phyloP scores from a whole-genome alignment of 2,113 vertebrate genomes.

The Motacilla tschutschensis region DNA sequence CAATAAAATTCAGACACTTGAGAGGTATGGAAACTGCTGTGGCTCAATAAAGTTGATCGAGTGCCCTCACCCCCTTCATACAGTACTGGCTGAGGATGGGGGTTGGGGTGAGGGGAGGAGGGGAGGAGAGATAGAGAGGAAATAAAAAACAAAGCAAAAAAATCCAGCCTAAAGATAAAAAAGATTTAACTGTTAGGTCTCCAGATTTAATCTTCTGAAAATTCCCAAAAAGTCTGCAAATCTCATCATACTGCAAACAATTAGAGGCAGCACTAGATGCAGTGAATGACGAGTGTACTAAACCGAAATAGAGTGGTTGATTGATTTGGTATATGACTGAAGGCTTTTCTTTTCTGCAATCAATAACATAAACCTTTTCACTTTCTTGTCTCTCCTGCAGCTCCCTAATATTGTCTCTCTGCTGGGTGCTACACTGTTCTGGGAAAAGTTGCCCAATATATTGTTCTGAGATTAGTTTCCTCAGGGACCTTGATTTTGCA shows the following conservation, averaged over 20 bases:
- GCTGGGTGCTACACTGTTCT: neutral
- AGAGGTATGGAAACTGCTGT: slow-evolving; percentile 13
- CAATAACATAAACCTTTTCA: slow-evolving; percentile 29
- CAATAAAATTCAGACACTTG: slow-evolving; percentile 21
- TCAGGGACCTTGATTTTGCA: neutral
- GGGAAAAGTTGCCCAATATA: neutral
- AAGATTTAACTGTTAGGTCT: neutral
- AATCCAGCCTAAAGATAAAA: neutral
- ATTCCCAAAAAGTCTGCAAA: slow-evolving; percentile 6
- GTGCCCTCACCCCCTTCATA: neutral
- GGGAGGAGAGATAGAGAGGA: neutral
- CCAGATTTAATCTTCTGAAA: neutral
- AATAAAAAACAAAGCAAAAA: neutral
- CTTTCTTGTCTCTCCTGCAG: slow-evolving; percentile 20
- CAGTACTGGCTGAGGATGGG: neutral
- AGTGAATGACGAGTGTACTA: neutral
- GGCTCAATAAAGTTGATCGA: slow-evolving; percentile 47
- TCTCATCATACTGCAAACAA: neutral
- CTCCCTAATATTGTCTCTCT: slow-evolving; percentile 34
- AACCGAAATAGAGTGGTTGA: neutral
- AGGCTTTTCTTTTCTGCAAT: slow-evolving; percentile 12
- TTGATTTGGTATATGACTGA: slow-evolving; percentile 20
- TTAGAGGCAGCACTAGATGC: neutral
- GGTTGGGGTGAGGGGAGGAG: accelerated
- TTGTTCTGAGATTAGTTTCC: slow-evolving; percentile 11